phyloP scores from a whole-genome alignment of 2,797 vertebrate genomes.

The Myiothlypis coronata region DNA sequence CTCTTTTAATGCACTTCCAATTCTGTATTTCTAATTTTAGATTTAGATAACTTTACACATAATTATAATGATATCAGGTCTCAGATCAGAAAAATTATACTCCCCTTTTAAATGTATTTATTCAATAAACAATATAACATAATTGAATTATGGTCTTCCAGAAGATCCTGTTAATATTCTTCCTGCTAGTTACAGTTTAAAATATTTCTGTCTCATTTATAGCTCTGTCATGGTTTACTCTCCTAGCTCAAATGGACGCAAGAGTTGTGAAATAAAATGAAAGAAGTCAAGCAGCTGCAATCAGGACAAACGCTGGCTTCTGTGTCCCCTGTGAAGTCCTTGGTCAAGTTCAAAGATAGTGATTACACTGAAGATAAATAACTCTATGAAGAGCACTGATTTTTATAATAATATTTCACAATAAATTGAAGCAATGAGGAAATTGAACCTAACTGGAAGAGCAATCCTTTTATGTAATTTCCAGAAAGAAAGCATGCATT shows the following conservation, averaged over 20 bases:
- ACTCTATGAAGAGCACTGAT: not conserved
- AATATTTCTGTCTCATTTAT: not conserved
- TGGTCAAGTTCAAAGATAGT: not conserved
- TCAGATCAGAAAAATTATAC: not conserved
- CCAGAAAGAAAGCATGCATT: not conserved
- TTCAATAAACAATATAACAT: not conserved
- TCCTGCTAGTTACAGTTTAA: not conserved
- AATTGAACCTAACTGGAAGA: not conserved
- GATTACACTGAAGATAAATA: not conserved
- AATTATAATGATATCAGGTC: not conserved
- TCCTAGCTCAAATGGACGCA: rapidly evolving
- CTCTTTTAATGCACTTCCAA: not conserved
- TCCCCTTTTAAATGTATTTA: not conserved
- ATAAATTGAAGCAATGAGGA: not conserved
- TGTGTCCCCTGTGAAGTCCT: not conserved
- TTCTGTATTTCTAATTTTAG: not conserved
- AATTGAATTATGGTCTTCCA: not conserved
- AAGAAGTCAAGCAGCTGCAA: not conserved
- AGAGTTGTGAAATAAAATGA: not conserved
- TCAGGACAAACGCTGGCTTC: not conserved
- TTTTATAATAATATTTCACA: not conserved
- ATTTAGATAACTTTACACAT: not conserved
- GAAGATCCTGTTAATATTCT: not conserved
- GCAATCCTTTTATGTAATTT: not conserved
- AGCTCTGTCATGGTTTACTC: not conserved